These are phyloP conservation scores for Passer montanus DNA, from an alignment of 2,113 vertebrate species.

Conservation along the genomic window DNA sequence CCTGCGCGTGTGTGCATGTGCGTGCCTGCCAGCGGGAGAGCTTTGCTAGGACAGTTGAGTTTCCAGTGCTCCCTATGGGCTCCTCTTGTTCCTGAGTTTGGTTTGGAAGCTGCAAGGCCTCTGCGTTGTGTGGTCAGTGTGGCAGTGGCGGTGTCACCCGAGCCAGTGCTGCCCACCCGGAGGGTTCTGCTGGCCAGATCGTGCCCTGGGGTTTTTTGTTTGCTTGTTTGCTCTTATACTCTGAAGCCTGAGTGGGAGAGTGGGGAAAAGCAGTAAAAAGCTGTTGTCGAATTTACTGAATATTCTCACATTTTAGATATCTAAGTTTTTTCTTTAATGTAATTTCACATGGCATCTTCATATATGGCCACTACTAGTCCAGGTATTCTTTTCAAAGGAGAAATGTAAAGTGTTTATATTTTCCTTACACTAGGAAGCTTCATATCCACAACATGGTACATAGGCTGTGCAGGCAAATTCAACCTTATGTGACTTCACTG, in stretches of 20 bases:
- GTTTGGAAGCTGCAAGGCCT: background rate
- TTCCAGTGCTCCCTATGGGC: fast-evolving
- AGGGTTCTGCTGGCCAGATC: fast-evolving
- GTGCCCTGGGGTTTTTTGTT: background rate
- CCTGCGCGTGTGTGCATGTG: background rate
- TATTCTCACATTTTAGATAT: background rate
- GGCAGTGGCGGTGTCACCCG: fast-evolving
- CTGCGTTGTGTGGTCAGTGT: fast-evolving
- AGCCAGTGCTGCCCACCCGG: fast-evolving
- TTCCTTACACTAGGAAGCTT: background rate
- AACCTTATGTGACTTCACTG: background rate
- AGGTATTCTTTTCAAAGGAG: background rate
- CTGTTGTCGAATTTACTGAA: background rate
- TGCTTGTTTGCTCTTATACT: background rate
- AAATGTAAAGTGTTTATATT: background rate
- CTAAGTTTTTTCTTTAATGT: background rate
- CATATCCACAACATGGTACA: background rate
- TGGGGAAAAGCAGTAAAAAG: background rate
- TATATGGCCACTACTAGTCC: background rate
- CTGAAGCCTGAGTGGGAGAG: background rate
- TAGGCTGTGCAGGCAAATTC: background rate
- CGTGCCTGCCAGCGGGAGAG: background rate
- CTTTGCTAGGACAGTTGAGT: background rate
- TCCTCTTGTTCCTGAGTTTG: background rate
- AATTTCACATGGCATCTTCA: background rate